Base-by-base conservation (phyloP, 2,888 invertebrate genomes). In the Polydrusus tereticollis region DNA sequence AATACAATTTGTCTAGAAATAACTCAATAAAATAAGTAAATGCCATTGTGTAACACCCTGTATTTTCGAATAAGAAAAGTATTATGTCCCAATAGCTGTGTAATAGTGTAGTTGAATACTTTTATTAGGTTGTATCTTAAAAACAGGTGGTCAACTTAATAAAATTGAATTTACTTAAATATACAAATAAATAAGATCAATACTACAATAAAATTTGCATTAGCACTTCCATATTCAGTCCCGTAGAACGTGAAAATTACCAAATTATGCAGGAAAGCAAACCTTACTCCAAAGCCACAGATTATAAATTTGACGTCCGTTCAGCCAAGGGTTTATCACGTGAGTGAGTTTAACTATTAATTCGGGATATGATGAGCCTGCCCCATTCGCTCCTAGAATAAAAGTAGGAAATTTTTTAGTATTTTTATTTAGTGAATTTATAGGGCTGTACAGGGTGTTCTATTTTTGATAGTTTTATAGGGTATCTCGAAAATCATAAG, bases 191-290 rank as follows among this genome's bases (percentile, higher is more conserved):
- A n/a, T n/a, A 47, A n/a, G 5, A 18, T n/a, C 20, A 23, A 23
- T 47, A 47, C n/a, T 47, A 20, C 21, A 47, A 23, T 23, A 21
- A n/a, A n/a, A n/a, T n/a, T n/a, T 45, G 20, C 47, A 20, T 47
- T 47, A 21, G 23, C 21, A 47, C 47, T 47, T 47, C 7, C 20
- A 47, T 3, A 47, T 12, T 23, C 3, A 10, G 21, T 20, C 47
- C 47, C 47, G 21, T 0, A 12, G 47, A 23, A 47, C 23, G 23
- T 20, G 45, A 8, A 20, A 45, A 45, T 20, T 2, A 45, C 20
- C 47, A 29, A 55, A 55, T 55, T 55, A 55, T 18, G 29, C 52
- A 52, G 26, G 29, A 29, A 55, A 29, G 52, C 16, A 55, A 29
- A 55, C 29, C 29, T 55, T 2, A 8, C 29, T 23, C 6, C 52